Conservation (phyloP, 2,113 vertebrate species). For the Peucedramus taeniatus region DNA sequence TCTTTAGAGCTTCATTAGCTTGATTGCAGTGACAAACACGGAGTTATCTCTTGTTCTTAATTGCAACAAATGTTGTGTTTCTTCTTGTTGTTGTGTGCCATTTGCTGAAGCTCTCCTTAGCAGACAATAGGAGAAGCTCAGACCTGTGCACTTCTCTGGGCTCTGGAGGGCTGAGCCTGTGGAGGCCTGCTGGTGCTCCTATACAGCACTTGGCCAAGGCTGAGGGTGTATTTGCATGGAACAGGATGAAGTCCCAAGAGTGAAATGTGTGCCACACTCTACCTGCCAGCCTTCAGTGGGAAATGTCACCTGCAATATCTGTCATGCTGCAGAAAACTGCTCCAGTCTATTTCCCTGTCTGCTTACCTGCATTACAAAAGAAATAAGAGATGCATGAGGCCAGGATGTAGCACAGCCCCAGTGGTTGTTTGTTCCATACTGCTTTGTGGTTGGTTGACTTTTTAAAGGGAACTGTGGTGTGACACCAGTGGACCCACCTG, state of each 20-base stretch:
- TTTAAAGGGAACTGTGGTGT: neutral
- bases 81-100: neutral
- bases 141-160: neutral
- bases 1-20: neutral
- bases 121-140: neutral
- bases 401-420: neutral
- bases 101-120: neutral
- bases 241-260: too few species aligned
- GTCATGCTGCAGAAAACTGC: neutral
- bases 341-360: neutral
- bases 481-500: neutral
- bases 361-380: neutral
- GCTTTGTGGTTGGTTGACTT: neutral
- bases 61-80: neutral
- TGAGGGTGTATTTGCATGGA: neutral
- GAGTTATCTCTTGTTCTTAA: neutral
- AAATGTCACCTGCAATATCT: neutral
- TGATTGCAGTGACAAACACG: neutral
- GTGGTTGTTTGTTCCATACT: neutral
- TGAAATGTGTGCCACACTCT: neutral
- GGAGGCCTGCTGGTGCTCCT: neutral
- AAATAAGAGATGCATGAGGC: neutral
- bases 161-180: neutral
- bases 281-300: neutral
- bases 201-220: neutral